Evolutionary conservation across 2,113 vertebrate species (phyloP).

Genomic region (Toxostoma redivivum): DNA sequence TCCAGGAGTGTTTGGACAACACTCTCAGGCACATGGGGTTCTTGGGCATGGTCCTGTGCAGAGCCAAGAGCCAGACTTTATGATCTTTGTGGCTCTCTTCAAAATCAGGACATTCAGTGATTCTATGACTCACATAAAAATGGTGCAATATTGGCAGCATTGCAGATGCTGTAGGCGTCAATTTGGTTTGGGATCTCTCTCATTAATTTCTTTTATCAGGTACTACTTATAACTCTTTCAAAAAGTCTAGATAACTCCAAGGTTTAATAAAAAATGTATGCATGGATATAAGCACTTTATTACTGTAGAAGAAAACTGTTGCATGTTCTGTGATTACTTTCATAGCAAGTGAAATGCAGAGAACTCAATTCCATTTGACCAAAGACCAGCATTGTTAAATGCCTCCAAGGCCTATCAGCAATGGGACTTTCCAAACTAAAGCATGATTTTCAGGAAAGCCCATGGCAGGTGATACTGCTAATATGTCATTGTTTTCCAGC

Average conservation of each 20-base stretch:
- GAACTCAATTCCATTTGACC: background rate
- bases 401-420: background rate
- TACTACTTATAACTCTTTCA: background rate
- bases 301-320: background rate
- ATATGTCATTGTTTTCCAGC: background rate
- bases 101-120: background rate
- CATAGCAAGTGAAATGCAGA: background rate
- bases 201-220: background rate
- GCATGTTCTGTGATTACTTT: background rate
- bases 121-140: background rate
- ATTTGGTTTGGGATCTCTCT: background rate
- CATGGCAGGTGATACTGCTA: background rate
- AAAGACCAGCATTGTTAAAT: background rate
- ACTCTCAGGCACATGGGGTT: background rate
- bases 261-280: background rate
- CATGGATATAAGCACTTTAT: background rate
- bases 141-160: background rate
- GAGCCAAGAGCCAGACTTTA: accelerated
- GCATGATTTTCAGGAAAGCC: background rate
- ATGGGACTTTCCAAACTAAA: background rate
- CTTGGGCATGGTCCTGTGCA: background rate
- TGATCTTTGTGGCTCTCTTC: background rate
- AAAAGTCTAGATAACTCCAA: background rate
- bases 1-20: background rate
- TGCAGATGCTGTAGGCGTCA: background rate